Evolutionary conservation across 2,113 vertebrate genomes (phyloP), one percentile per base, ranked within the genome.

Genomic region (Takifugu bimaculatus): DNA sequence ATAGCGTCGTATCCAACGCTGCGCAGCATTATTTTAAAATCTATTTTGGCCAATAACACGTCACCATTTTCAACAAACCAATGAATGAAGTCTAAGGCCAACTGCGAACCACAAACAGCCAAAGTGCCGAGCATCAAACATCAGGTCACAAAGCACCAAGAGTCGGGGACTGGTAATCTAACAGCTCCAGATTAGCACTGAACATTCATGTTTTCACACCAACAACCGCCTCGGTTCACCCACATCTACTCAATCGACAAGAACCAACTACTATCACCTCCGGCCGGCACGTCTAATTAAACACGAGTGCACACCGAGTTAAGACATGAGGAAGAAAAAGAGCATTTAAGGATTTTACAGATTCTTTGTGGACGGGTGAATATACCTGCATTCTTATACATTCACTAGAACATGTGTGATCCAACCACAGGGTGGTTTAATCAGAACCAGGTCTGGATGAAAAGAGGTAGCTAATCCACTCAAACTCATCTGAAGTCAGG

Each of bases 401-500:
- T 83, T 83, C 77, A 74, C 51, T 70, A 71, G 73, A 67, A 80
- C 58, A 60, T 49, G 62, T 57, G 39, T 12, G 68, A 61, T 4
- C 26, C 53, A 12, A 54, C 51, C 60, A 61, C 65, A 74, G 66
- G 54, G 48, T 68, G 72, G 53, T 48, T 39, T 60, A 75, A 59
- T 14, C 13, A n/a, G 44, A 15, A 48, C 13, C 13, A n/a, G 45
- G 20, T 20, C 20, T 20, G 20, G 45, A 48, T 14, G 45, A 48
- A n/a, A 79, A 75, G 87, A 87, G 82, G 82, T 88, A 86, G 83
- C 84, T 84, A 71, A 76, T 57, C 77, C 26, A 63, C 71, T 77
- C 75, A 62, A 62, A 67, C 66, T 68, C 57, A 35, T 69, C 27
- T 47, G 2, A 11, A 45, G 13, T 26, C 25, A n/a, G 28, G 54